Conservation (phyloP, 2,797 vertebrate genomes). For the Ctenosaura bakeri region DNA sequence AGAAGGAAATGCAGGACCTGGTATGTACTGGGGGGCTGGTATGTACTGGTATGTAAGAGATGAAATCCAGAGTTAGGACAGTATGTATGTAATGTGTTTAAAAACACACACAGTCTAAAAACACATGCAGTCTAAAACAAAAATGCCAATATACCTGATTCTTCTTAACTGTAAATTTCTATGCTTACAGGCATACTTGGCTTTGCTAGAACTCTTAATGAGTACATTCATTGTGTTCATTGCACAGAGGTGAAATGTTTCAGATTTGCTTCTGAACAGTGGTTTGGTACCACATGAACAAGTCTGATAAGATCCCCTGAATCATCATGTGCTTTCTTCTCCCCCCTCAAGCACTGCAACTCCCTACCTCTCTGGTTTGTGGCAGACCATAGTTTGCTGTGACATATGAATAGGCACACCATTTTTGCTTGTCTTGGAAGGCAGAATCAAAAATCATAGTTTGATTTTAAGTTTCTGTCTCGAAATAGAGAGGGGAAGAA, state of each 20-base stretch:
- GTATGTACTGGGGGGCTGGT: slow-evolving; percentile 74
- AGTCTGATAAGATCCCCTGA: not conserved
- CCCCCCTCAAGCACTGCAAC: not conserved
- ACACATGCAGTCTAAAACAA: not conserved
- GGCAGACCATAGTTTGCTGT: not conserved
- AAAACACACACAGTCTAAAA: not conserved
- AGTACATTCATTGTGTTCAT: not conserved
- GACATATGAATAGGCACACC: not conserved
- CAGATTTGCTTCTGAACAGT: not conserved
- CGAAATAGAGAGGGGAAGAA: not conserved
- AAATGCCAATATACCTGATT: not conserved
- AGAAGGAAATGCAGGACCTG: slow-evolving; percentile 99
- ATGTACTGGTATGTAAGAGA: not conserved
- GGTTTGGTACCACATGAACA: not conserved
- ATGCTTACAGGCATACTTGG: no score
- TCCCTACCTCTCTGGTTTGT: not conserved
- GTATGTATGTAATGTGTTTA: not conserved
- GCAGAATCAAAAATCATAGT: not conserved
- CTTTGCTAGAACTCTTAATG: not conserved
- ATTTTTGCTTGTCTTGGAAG: not conserved
- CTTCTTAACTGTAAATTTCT: not conserved
- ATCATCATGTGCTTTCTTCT: not conserved
- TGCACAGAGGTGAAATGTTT: not conserved
- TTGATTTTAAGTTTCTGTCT: not conserved
- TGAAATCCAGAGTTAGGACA: not conserved